A percentile compares a stretch with the other conserved stretches of the same genome.
phyloP scores from a whole-genome alignment of 2,888 invertebrate genomes.

The Parelbella ahira region DNA sequence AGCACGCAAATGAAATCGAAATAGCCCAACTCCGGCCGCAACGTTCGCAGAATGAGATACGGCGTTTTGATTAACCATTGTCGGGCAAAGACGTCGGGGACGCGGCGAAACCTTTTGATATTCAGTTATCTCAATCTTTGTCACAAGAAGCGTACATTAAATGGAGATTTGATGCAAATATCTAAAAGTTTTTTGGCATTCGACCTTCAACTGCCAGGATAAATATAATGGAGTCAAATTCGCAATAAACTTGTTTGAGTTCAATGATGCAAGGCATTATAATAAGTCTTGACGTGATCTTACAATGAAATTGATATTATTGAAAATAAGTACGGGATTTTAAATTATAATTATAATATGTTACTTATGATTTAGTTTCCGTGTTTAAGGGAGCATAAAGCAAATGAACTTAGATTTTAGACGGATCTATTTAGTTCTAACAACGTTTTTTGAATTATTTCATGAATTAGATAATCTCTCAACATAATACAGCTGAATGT shows the following conservation, averaged over 20 bases:
- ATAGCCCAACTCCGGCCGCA: conserved; percentile 51
- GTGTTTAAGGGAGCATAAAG: too few species aligned
- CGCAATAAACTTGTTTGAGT: conserved; percentile 20
- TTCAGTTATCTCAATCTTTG: conserved; percentile 35
- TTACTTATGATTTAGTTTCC: too few species aligned
- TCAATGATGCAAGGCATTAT: too few species aligned
- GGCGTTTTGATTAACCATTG: conserved; percentile 77
- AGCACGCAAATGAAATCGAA: conserved; percentile 80
- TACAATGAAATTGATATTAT: too few species aligned
- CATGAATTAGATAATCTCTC: too few species aligned
- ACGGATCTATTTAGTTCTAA: too few species aligned
- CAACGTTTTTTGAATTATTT: too few species aligned
- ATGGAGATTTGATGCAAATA: conserved; percentile 33
- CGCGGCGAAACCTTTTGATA: conserved; percentile 41
- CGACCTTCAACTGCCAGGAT: conserved; percentile 23
- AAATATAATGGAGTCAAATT: conserved; percentile 12
- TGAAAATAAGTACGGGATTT: too few species aligned
- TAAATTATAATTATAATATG: too few species aligned
- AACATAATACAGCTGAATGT: too few species aligned
- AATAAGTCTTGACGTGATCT: too few species aligned
- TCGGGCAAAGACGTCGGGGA: conserved; percentile 56
- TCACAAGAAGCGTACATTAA: conserved; percentile 31
- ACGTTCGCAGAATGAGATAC: conserved; percentile 53
- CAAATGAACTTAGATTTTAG: too few species aligned
- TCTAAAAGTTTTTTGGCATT: conserved; percentile 21